phyloP scores from a whole-genome alignment of 2,113 vertebrate genomes.

The Brachypteracias leptosomus region DNA sequence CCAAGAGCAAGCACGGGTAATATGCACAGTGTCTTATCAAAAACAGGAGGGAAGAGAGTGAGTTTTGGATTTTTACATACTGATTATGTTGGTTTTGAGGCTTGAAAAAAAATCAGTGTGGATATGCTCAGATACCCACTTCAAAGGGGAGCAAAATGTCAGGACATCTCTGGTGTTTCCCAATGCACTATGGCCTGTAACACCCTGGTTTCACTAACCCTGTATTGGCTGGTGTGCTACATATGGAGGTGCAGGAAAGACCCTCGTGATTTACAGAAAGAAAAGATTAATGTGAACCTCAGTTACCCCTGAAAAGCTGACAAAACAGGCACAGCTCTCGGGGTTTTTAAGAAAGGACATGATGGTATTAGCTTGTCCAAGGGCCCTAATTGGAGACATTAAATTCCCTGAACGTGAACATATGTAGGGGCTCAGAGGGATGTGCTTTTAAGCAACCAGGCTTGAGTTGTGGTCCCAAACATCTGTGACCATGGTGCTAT shows the following conservation, averaged over 20 bases:
- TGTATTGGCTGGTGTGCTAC: neutral
- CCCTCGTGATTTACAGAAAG: neutral
- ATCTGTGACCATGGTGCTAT: accelerated
- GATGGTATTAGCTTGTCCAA: neutral
- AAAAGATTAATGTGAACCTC: neutral
- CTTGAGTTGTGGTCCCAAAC: neutral
- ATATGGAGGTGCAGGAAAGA: neutral
- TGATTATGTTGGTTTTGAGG: neutral
- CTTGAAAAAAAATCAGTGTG: neutral
- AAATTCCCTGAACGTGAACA: neutral
- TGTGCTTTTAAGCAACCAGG: neutral
- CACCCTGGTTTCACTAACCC: neutral
- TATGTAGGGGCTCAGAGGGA: neutral
- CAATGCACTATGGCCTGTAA: neutral
- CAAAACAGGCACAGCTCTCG: neutral
- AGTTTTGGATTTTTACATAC: neutral
- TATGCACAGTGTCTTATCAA: neutral
- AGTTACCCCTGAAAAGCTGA: neutral
- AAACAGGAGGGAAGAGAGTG: neutral
- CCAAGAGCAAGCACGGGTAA: neutral
- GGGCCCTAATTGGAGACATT: neutral
- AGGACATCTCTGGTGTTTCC: neutral
- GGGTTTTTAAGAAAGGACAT: neutral
- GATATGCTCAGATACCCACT: neutral
- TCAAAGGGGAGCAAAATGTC: neutral